Percentiles rank a stretch among this genome's conserved stretches.
Evolutionary conservation across 2,113 vertebrate genomes (phyloP).

Genomic region (Axis porcinus): DNA sequence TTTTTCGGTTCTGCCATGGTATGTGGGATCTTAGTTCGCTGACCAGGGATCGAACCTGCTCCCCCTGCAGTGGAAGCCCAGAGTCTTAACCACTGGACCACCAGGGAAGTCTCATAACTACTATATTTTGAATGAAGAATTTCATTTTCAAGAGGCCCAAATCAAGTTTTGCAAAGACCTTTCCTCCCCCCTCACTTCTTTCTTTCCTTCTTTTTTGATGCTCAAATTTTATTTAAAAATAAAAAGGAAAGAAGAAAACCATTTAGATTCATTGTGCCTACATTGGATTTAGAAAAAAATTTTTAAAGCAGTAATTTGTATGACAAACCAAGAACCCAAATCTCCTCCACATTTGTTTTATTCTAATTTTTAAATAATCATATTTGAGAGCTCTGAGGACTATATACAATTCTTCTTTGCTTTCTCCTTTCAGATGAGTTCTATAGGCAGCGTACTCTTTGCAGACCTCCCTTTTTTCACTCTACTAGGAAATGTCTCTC

Average conservation of each 20-base stretch:
- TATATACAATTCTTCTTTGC: neutral
- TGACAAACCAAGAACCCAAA: neutral
- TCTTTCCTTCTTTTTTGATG: neutral
- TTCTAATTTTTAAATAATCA: slow-evolving; percentile 12
- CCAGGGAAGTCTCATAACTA: neutral
- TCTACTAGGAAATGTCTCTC: neutral
- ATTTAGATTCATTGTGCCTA: neutral
- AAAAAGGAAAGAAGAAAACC: neutral
- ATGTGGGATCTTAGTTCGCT: neutral
- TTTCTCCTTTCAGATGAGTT: slow-evolving; percentile 26
- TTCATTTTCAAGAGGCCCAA: neutral
- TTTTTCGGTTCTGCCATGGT: neutral
- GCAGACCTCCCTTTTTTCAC: neutral
- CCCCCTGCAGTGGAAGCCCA: neutral
- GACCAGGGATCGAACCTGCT: neutral
- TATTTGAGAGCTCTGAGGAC: neutral
- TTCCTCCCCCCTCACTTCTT: neutral
- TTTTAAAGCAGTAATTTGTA: neutral
- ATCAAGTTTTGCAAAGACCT: neutral
- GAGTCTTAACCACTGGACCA: neutral
- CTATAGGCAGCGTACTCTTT: neutral
- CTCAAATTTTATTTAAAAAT: neutral
- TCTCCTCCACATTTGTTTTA: neutral
- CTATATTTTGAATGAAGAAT: neutral
- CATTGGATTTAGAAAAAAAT: neutral